Evolutionary conservation across 2,888 invertebrate species (phyloP).

Genomic region (Rotaria sp.): DNA sequence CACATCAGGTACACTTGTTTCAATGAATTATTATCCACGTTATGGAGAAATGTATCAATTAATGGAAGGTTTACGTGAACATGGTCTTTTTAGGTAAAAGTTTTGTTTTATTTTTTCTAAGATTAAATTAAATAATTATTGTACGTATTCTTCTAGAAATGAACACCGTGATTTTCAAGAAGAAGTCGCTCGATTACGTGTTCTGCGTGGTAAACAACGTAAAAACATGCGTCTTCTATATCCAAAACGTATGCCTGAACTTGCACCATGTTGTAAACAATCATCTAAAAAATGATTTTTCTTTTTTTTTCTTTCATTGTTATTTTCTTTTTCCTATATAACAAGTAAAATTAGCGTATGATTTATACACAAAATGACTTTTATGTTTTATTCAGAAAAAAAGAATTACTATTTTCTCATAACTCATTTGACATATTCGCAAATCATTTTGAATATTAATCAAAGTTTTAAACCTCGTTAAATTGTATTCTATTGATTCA

Average conservation of each 20-base stretch:
- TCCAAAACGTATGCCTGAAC: conserved; percentile 15
- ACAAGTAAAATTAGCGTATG: background rate
- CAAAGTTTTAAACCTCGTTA: too few species aligned
- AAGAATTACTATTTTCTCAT: too few species aligned
- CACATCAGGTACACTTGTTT: conserved; percentile 29
- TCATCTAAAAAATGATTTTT: background rate
- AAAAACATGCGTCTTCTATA: background rate
- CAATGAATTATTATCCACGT: conserved; percentile 41
- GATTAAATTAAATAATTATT: conserved; percentile 13
- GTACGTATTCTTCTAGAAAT: conserved; percentile 46
- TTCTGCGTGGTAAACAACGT: conserved; percentile 46
- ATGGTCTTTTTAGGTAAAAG: conserved; percentile 37
- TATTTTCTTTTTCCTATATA: background rate
- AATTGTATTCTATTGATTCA: too few species aligned
- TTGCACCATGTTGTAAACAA: background rate
- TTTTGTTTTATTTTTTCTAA: background rate
- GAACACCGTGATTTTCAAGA: conserved; percentile 52
- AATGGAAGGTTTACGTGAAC: conserved; percentile 33
- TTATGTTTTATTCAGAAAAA: background rate
- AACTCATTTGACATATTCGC: too few species aligned
- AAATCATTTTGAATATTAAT: too few species aligned
- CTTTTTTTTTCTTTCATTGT: background rate
- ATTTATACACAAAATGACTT: background rate
- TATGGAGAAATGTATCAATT: conserved; percentile 38
- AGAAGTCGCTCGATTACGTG: conserved; percentile 48